phyloP scores from a whole-genome alignment of 1,140 invertebrate genomes.

The Eupeodes corollae region DNA sequence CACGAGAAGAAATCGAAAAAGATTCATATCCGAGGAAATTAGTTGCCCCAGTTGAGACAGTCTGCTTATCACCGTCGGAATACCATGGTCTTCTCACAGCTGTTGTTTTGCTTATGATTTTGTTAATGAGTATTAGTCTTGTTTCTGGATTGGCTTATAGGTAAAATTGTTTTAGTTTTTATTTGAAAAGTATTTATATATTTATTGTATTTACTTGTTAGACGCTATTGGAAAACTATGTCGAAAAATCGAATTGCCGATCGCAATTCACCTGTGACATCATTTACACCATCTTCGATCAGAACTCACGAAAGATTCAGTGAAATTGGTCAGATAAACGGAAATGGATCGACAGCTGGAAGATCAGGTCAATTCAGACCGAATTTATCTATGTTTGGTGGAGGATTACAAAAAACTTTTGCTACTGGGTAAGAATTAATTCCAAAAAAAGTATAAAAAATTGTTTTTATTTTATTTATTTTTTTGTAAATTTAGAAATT shows the following conservation, averaged over 20 bases:
- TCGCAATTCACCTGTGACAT: constrained; percentile 34
- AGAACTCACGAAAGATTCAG: constrained; percentile 34
- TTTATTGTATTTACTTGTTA: constrained; percentile 11
- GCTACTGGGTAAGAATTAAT: constrained; percentile 42
- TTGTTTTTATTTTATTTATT: constrained; percentile 11
- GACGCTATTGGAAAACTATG: constrained; percentile 56
- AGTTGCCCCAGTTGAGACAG: constrained; percentile 46
- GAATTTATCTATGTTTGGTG: constrained; percentile 45
- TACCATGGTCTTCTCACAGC: constrained; percentile 67
- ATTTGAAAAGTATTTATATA: neutral
- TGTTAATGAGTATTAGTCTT: constrained; percentile 52
- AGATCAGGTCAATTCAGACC: constrained; percentile 25
- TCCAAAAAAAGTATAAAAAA: too few relatives aligned
- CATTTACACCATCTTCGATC: constrained; percentile 31
- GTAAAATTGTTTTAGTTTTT: constrained; percentile 28
- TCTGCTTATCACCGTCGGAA: constrained; percentile 61
- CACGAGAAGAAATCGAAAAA: constrained; percentile 57
- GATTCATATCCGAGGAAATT: constrained; percentile 46
- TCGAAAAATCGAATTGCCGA: constrained; percentile 54
- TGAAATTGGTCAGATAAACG: constrained; percentile 27
- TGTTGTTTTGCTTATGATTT: constrained; percentile 54
- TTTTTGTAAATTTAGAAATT: constrained; percentile 18
- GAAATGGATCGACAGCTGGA: constrained; percentile 6
- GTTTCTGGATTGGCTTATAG: constrained; percentile 56
- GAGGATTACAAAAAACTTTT: constrained; percentile 48